Base-by-base conservation (phyloP, 2,113 vertebrate species). In the Trematocara zebra region DNA sequence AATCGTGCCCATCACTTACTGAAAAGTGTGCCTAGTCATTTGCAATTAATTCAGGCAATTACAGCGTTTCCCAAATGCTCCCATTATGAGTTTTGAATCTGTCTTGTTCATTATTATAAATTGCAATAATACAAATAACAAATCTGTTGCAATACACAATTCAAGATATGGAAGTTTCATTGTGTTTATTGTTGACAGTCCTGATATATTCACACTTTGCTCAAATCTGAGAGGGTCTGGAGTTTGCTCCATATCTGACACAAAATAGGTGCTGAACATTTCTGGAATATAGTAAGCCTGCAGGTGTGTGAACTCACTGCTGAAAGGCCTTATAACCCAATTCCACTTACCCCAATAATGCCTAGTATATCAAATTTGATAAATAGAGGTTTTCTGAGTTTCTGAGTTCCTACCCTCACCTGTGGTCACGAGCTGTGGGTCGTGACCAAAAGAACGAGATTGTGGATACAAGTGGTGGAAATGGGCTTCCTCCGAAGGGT, bases 21-120 rank as follows among this genome's bases (percentile, higher is more conserved):
- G 69, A 28, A 8, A 74, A 74, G 17, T 31, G 15, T 18, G 15
- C 23, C 42, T 49, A 31, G 44, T 74, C 23, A 49, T 11, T 49
- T 28, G 40, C 67, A 74, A 11, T 47, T 74, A 74, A 74, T 74
- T 74, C 67, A 47, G 67, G 40, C 40, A 74, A 74, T 74, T 47
- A 74, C 67, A 18, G 15, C 1, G 0, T 74, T 47, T 49, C 69
- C 42, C 8, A 31, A 49, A 49, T 74, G 42, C 42, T 31, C 23
- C 6, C 6, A 31, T 76, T 49, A 31, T 76, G 42, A 31, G 17
- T 31, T 76, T 47, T 74, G 23, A 47, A 47, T 74, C 8, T 74
- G 23, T 76, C 23, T 49, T 28, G 15, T 49, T 49, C 69, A 74
- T 74, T 74, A 17, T 49, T 74, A 11, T 23, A 49, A 49, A 74